Evolutionary conservation across 2,113 vertebrate genomes (phyloP).

Genomic region (Redunca redunca): DNA sequence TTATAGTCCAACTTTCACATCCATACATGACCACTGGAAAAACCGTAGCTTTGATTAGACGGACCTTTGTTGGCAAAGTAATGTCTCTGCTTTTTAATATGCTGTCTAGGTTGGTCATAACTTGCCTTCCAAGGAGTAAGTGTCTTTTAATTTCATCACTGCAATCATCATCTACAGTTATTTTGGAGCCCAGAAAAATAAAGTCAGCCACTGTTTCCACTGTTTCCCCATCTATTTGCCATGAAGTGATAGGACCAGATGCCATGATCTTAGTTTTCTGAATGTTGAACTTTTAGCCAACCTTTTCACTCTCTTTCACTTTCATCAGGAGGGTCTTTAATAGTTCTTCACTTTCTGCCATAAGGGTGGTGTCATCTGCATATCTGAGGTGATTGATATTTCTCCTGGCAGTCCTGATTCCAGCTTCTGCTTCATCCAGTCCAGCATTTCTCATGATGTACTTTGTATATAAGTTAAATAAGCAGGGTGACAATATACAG

Average conservation of each 20-base stretch:
- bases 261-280: not conserved
- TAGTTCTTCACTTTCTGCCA: not conserved
- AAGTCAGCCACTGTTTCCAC: not conserved
- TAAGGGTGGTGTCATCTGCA: not conserved
- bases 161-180: not conserved
- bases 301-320: not conserved
- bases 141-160: not conserved
- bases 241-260: not conserved
- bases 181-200: not conserved
- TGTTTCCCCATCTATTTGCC: not conserved
- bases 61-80: not conserved
- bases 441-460: not conserved
- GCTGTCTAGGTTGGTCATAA: not conserved
- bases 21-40: not conserved
- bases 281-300: not conserved
- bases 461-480: not conserved
- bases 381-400: not conserved
- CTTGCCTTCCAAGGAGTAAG: not conserved
- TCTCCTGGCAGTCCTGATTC: not conserved
- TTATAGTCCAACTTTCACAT: not conserved
- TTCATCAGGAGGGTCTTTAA: not conserved
- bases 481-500: not conserved
- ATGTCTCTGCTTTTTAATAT: not conserved
- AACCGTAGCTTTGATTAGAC: not conserved
- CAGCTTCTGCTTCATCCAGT: not conserved